Percentiles rank a stretch among this genome's conserved stretches.
phyloP scores from a whole-genome alignment of 2,888 invertebrate species.

The Terebella lapidaria region DNA sequence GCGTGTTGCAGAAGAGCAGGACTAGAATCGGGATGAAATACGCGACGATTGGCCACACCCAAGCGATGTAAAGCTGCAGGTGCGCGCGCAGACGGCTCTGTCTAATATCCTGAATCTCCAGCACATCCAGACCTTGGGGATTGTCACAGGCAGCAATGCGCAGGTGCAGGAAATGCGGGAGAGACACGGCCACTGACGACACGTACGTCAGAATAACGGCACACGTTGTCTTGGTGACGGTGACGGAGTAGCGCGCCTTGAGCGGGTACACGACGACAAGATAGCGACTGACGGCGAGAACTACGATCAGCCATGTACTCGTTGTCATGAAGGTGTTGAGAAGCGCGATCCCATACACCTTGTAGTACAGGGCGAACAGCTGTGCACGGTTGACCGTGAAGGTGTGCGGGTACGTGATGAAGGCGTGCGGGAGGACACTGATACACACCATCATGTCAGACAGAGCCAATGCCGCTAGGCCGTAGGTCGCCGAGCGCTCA shows the following conservation, averaged over 20 bases:
- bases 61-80: conserved; percentile 13
- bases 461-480: conserved; percentile 67
- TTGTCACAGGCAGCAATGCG: not conserved
- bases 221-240: not conserved
- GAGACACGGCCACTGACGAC: not conserved
- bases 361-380: conserved; percentile 22
- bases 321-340: conserved; percentile 58
- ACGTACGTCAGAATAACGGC: not conserved
- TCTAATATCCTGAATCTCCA: not conserved
- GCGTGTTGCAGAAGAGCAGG: conserved; percentile 40
- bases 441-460: conserved; percentile 63
- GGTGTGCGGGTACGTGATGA: conserved; percentile 9
- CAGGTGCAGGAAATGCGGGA: conserved; percentile 2
- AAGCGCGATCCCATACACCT: conserved; percentile 34
- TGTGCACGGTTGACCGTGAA: not conserved
- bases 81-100: not conserved
- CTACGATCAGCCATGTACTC: conserved; percentile 72
- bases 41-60: conserved; percentile 40
- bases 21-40: conserved; percentile 40
- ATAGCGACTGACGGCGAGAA: conserved; percentile 69
- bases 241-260: conserved; percentile 37
- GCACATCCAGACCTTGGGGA: not conserved
- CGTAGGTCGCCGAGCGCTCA: conserved; percentile 74
- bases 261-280: conserved; percentile 72
- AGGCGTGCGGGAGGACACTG: conserved; percentile 59